Percentiles rank a stretch among this genome's conserved stretches.
Conservation (phyloP, 1,140 invertebrate genomes). For the Xylocopa sonorina region DNA sequence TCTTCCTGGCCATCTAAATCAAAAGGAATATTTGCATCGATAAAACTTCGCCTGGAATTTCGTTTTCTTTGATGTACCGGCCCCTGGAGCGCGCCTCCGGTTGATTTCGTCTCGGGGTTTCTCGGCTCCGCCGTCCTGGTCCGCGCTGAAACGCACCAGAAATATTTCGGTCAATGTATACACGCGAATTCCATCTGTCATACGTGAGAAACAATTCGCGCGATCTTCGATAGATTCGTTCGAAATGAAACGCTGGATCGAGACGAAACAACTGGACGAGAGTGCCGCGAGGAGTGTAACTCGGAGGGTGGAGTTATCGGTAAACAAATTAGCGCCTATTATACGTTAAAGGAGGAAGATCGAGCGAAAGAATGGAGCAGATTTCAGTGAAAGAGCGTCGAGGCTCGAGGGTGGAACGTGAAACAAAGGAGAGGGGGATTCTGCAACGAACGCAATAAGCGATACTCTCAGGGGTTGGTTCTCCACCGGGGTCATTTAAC, state of each 20-base stretch:
- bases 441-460: conserved; percentile 16
- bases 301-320: too few species aligned
- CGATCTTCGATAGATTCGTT: too few species aligned
- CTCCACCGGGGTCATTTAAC: not conserved
- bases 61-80: conserved; percentile 58
- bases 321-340: too few species aligned
- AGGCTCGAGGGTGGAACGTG: not conserved
- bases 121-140: not conserved
- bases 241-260: too few species aligned
- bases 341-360: too few species aligned
- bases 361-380: not conserved
- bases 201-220: too few species aligned
- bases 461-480: conserved; percentile 16
- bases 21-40: conserved; percentile 70
- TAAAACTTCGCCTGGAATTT: conserved; percentile 62
- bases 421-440: not conserved
- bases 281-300: too few species aligned
- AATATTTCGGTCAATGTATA: conserved; percentile 43
- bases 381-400: not conserved
- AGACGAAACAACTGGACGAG: too few species aligned
- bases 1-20: conserved; percentile 56
- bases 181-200: too few species aligned
- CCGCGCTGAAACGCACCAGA: not conserved
- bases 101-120: conserved; percentile 37
- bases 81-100: conserved; percentile 21